Base-by-base conservation (phyloP, 2,797 vertebrate genomes). In the Hoplostethus atlanticus region DNA sequence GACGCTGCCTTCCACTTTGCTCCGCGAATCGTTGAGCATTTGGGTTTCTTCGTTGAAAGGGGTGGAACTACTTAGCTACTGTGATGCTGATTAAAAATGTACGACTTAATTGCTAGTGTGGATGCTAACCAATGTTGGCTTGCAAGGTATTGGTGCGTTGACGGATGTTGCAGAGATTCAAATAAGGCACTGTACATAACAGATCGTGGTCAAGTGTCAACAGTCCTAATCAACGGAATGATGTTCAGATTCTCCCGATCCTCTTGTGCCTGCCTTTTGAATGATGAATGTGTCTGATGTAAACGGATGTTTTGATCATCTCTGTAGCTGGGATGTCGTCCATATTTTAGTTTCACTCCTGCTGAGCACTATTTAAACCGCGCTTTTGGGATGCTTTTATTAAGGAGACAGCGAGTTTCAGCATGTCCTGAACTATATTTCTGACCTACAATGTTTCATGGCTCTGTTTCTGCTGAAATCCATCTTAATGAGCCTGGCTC, bases 1-100 rank as follows among this genome's bases (percentile, higher is more conserved):
- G 76, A 89, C 70, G 75, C 76, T 80, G 66, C 48, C 47, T 62
- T 71, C 28, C 68, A 64, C 70, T 30, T 57, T 71, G 68, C 50
- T 15, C 77, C 50, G 73, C 77, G 64, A 86, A 71, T 75, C 40
- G 61, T 47, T 44, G 64, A 67, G 44, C 54, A 75, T 80, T 83
- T 75, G 2, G 44, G 73, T 71, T 59, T 80, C 9, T 78, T 50
- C 53, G 44, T 12, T 38, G 15, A 54, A 48, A 21, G 5, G 11
- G 51, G 36, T 12, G 63, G 10, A 44, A 46, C 38, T 38, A 11
- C 17, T 36, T 12, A 1, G 55, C 30, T 3, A 8, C 3, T 7
- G 11, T n/a, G 47, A 54, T 36, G 3, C 0, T 31, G 5, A 54
- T 60, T 40, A 34, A 69, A 40, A 53, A 53, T 42, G 42, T 53